Evolutionary conservation across 2,113 vertebrate genomes (phyloP).

Genomic region (Oncorhynchus masou): DNA sequence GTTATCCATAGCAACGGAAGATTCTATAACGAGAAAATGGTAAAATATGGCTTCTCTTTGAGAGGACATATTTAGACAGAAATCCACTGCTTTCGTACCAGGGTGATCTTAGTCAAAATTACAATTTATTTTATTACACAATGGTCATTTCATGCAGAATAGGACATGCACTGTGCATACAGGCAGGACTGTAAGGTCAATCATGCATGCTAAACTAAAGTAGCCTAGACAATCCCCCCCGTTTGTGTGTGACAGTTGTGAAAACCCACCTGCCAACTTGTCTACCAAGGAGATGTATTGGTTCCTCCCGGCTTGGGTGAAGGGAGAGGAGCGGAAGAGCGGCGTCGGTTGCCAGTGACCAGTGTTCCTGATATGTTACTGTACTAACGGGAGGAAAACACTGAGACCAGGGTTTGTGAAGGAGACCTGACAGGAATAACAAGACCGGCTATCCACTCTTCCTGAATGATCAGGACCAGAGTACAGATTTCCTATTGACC

Average conservation of each 20-base stretch:
- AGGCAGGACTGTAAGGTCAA: slow-evolving; percentile 29
- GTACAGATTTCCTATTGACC: slow-evolving; percentile 1
- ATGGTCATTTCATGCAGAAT: background rate
- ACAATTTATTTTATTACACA: slow-evolving; percentile 31
- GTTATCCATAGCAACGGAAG: background rate
- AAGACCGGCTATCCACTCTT: slow-evolving; percentile 15
- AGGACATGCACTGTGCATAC: slow-evolving; percentile 1
- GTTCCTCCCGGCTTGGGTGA: slow-evolving; percentile 19
- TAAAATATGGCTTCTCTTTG: background rate
- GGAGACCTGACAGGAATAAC: slow-evolving; percentile 51
- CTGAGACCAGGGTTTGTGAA: slow-evolving; percentile 36
- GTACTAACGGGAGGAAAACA: slow-evolving; percentile 51
- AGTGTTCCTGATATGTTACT: slow-evolving; percentile 56
- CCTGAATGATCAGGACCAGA: background rate
- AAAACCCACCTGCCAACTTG: slow-evolving; percentile 52
- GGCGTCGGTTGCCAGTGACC: background rate
- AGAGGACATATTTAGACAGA: background rate
- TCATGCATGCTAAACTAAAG: slow-evolving; percentile 45
- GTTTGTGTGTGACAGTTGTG: slow-evolving; percentile 32
- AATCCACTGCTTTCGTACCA: slow-evolving; percentile 13
- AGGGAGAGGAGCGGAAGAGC: slow-evolving; percentile 3
- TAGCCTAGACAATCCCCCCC: slow-evolving; percentile 45
- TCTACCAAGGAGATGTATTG: slow-evolving; percentile 23
- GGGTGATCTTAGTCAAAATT: slow-evolving; percentile 26
- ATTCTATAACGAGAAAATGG: background rate